These are phyloP conservation scores for Drosophila simulans DNA, from an alignment of 1,140 invertebrate genomes.

Conservation along the genomic window DNA sequence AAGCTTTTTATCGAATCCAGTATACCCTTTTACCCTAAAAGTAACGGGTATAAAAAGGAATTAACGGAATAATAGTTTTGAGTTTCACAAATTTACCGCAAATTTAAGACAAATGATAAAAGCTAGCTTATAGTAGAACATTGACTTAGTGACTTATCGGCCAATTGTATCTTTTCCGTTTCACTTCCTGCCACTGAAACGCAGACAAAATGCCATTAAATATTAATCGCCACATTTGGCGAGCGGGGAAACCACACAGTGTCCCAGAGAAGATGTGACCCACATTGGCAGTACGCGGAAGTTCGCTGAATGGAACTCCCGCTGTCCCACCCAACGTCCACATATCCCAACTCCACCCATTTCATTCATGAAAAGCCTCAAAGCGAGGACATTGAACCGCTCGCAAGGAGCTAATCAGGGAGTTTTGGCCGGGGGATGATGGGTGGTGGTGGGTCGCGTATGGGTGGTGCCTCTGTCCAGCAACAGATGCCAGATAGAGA, in stretches of 20 bases:
- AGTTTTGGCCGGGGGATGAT: constrained; percentile 26
- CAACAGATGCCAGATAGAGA: constrained; percentile 31
- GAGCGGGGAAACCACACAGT: constrained; percentile 15
- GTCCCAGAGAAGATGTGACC: constrained; percentile 48
- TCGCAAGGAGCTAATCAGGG: constrained; percentile 63
- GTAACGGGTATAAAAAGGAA: no score
- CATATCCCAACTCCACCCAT: constrained; percentile 26
- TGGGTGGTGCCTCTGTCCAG: constrained; percentile 17
- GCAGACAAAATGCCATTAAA: constrained; percentile 39
- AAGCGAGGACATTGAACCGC: constrained; percentile 73
- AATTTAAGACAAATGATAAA: neutral
- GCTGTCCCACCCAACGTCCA: neutral
- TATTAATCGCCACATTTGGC: constrained; percentile 41
- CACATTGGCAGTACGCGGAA: constrained; percentile 67
- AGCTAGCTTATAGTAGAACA: neutral
- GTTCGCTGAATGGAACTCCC: constrained; percentile 59
- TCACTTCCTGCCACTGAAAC: constrained; percentile 28
- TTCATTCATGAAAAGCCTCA: constrained; percentile 71
- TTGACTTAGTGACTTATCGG: neutral
- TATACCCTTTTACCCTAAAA: no score
- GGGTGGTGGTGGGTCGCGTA: neutral
- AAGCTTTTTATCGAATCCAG: no score
- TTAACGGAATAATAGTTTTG: no score
- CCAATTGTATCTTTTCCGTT: neutral
- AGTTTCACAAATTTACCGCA: no score